phyloP scores from a whole-genome alignment of 2,888 invertebrate genomes.

The Epirrita christyi region DNA sequence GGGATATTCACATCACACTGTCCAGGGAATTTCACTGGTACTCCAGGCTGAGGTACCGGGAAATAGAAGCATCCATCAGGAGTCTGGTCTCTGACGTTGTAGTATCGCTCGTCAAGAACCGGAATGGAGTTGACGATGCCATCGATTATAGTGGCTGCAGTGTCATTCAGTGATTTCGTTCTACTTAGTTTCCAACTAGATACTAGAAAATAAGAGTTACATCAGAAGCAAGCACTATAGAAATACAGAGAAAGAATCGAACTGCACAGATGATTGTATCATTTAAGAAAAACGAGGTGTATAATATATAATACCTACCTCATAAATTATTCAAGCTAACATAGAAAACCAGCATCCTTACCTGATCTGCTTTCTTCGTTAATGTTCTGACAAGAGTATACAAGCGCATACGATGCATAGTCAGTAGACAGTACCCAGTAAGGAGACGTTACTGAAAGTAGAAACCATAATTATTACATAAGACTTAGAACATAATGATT shows the following conservation, averaged over 20 bases:
- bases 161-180: constrained; percentile 44
- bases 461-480: constrained; percentile 9
- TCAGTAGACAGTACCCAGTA: constrained; percentile 88
- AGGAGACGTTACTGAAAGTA: constrained; percentile 49
- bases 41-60: constrained; percentile 55
- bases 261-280: too few species aligned
- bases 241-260: too few species aligned
- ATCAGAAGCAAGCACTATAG: too few species aligned
- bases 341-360: constrained; percentile 19
- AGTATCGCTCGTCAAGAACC: constrained; percentile 59
- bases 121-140: constrained; percentile 43
- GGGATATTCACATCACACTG: constrained; percentile 58
- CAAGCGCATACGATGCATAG: constrained; percentile 77
- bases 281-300: too few species aligned
- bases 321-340: neutral
- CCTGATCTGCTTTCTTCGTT: constrained; percentile 37
- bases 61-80: constrained; percentile 64
- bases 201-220: constrained; percentile 48
- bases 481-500: neutral
- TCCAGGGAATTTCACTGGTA: constrained; percentile 63
- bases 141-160: constrained; percentile 43
- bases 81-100: constrained; percentile 49
- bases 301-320: too few species aligned
- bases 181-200: constrained; percentile 68
- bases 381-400: constrained; percentile 39